Base-by-base conservation (phyloP, 2,888 invertebrate species). In the Orthosia gothica region DNA sequence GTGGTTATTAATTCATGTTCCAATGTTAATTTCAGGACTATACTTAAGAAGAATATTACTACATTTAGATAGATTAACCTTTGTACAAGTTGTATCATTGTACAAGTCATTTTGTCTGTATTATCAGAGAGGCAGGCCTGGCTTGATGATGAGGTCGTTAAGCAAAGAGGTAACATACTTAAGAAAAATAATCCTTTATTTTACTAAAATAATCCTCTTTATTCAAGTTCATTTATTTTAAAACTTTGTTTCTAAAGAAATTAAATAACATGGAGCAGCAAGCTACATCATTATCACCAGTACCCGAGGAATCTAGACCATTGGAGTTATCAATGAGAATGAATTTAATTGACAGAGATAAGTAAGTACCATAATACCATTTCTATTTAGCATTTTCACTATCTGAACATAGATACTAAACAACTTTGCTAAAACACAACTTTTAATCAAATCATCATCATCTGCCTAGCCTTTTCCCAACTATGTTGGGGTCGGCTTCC, bases 21-120 rank as follows among this genome's bases (percentile, higher is more conserved):
- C 12, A n/a, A 32, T 47, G 7, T 67, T 90, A 91, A 80, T 97
- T 95, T 89, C 97, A 97, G 99, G 99, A 49, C 96, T 98, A 83
- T 99, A 98, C 93, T 97, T 99, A 79, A 97, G 99, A 79, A 97
- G 99, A 89, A 98, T 99, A 91, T 97, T 98, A 83, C 96, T 99
- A 1, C 97, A 98, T 81, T 97, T 99, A 90, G 98, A 99, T 89
- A 98, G 98, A 91, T 95, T 99, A 83, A 97, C 98, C 20, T 99
- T 99, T 95, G 98, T 98, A 54, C 98, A 98, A 96, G 97, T 98
- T 76, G 98, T 98, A 63, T 96, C 97, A 54, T 96, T 99, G 45
- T 98, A 98, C 90, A 97, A 97, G 87, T 97, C 98, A 82, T 98
- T 98, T 90, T 97, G 97, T 86, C 92, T 96, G 9, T 98, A 98